Percentiles rank a stretch among this genome's conserved stretches.
Evolutionary conservation across 2,113 vertebrate genomes (phyloP).

Genomic region (Hippocampus comes): DNA sequence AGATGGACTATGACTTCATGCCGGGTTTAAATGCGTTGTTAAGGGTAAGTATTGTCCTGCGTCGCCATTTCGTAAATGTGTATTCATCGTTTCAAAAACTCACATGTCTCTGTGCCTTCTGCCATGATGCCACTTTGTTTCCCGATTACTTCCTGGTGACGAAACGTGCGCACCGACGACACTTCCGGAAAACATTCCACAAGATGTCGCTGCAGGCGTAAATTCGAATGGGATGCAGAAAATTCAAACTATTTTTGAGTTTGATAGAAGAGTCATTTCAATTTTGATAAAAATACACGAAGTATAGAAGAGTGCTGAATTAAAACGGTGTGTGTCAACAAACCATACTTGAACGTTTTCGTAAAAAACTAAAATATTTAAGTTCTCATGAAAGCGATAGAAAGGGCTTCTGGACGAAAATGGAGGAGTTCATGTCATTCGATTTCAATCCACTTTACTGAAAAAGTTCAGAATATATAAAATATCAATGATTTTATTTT

Average conservation of each 20-base stretch:
- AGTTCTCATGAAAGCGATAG: no score
- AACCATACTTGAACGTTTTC: no score
- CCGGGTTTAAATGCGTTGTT: rapidly evolving
- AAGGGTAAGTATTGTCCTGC: rapidly evolving
- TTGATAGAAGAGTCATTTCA: not conserved
- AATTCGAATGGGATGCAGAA: not conserved
- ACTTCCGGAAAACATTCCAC: not conserved
- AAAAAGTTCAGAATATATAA: no score
- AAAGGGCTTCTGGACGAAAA: no score
- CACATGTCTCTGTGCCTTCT: slow-evolving; percentile 68
- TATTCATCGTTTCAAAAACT: slow-evolving; percentile 39
- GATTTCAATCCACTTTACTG: no score
- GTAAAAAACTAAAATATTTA: no score
- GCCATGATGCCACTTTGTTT: slow-evolving; percentile 59
- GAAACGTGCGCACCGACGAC: not conserved
- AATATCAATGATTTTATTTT: no score
- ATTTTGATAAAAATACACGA: no score
- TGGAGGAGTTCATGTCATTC: no score
- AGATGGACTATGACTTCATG: rapidly evolving
- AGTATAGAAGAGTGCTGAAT: no score
- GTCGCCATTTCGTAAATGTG: not conserved
- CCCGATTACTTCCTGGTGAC: slow-evolving; percentile 51
- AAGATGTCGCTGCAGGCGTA: slow-evolving; percentile 35
- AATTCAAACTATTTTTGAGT: not conserved
- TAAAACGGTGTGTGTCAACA: no score